Conservation (phyloP, 2,113 vertebrate species). For the Numenius arquata region DNA sequence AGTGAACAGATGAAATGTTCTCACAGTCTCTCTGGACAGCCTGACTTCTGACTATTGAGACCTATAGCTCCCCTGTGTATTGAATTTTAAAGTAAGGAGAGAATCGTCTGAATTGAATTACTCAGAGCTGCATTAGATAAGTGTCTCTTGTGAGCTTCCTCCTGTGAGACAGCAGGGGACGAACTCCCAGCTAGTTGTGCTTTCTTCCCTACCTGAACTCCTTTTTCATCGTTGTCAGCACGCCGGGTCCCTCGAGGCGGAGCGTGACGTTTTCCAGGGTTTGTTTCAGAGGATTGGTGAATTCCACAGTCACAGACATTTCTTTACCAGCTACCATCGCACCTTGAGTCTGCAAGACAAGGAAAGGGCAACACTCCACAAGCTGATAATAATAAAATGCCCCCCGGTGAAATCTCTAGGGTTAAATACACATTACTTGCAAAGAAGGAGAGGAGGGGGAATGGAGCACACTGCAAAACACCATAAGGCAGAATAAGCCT, state of each 20-base stretch:
- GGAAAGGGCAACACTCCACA: not conserved
- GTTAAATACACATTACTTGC: not conserved
- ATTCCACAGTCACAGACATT: constrained; percentile 81
- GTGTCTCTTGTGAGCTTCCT: not conserved
- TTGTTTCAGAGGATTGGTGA: constrained; percentile 87
- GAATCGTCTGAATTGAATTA: constrained; percentile 5
- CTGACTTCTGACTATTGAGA: not conserved
- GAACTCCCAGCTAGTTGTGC: not conserved
- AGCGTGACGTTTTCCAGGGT: constrained; percentile 77
- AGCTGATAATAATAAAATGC: not conserved
- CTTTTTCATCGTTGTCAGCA: constrained; percentile 74
- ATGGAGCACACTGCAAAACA: not conserved
- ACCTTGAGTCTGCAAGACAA: constrained; percentile 67
- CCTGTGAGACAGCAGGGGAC: not conserved
- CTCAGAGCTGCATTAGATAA: not conserved
- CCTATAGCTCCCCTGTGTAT: not conserved
- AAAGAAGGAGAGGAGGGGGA: not conserved
- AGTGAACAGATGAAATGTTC: not conserved
- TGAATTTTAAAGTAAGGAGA: not conserved
- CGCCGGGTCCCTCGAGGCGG: constrained; percentile 85
- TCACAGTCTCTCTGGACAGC: not conserved
- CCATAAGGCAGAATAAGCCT: not conserved
- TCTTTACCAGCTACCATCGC: constrained; percentile 74
- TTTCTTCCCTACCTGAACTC: constrained; percentile 78
- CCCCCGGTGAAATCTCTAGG: not conserved